phyloP scores from a whole-genome alignment of 2,113 vertebrate genomes.

The Poecilia latipinna region DNA sequence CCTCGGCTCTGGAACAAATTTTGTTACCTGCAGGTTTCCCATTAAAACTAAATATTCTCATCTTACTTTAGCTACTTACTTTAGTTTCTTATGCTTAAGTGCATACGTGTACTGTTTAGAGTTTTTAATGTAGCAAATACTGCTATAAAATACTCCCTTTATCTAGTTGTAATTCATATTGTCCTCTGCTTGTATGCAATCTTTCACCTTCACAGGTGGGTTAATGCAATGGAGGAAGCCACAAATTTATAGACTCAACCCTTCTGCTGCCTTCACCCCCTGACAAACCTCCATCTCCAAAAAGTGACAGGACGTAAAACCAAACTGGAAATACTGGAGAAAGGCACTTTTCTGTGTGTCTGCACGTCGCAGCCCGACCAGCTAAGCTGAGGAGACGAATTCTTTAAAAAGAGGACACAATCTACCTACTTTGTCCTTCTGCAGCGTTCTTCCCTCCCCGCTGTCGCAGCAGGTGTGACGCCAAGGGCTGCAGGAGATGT shows the following conservation, averaged over 20 bases:
- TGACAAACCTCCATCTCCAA: constrained; percentile 8
- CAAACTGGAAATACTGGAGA: constrained; percentile 10
- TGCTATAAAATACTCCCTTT: too few relatives aligned
- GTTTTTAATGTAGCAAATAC: too few relatives aligned
- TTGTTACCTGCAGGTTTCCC: too few relatives aligned
- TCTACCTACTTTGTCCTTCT: constrained; percentile 63
- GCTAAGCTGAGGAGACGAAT: constrained; percentile 40
- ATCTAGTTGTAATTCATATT: too few relatives aligned
- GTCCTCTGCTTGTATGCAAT: background rate
- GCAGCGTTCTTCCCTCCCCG: constrained; percentile 37
- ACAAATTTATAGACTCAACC: constrained; percentile 90
- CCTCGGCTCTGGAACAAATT: too few relatives aligned
- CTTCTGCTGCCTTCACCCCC: constrained; percentile 1
- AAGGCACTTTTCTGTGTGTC: constrained; percentile 14
- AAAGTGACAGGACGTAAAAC: constrained; percentile 42
- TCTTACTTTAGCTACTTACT: too few relatives aligned
- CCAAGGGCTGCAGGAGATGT: constrained; percentile 32
- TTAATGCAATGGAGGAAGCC: constrained; percentile 94
- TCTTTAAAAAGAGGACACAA: constrained; percentile 49
- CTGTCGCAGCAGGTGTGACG: constrained; percentile 67
- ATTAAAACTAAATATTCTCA: too few relatives aligned
- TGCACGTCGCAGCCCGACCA: constrained; percentile 29
- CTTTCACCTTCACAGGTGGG: constrained; percentile 84
- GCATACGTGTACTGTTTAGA: too few relatives aligned
- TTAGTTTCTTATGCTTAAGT: too few relatives aligned